Evolutionary conservation across 2,113 vertebrate genomes (phyloP).

Genomic region (Vombatus ursinus): DNA sequence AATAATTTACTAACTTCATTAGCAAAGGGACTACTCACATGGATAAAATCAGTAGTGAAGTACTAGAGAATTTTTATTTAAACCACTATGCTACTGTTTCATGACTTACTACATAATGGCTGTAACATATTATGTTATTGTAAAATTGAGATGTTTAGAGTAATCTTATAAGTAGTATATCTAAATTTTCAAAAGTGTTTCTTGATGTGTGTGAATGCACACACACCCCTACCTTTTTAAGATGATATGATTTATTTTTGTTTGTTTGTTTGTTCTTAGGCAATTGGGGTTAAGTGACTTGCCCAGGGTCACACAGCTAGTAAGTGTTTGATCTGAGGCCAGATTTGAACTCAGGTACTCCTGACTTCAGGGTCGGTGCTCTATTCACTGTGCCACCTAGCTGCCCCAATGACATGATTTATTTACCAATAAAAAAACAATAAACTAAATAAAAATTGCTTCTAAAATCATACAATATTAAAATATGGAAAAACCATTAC

Average conservation of each 20-base stretch:
- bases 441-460: background rate
- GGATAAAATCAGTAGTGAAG: background rate
- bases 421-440: background rate
- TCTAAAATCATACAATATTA: background rate
- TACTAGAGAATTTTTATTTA: background rate
- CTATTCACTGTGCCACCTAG: no score
- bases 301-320: no score
- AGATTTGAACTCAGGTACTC: no score
- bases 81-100: background rate
- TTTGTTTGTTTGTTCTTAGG: no score
- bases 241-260: no score
- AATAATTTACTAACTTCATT: background rate
- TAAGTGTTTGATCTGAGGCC: no score
- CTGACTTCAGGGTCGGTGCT: no score
- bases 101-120: background rate
- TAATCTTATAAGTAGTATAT: background rate
- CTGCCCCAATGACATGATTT: background rate
- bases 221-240: background rate
- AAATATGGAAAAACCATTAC: background rate
- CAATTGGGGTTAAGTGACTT: no score
- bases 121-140: background rate
- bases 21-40: background rate
- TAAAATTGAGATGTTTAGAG: background rate
- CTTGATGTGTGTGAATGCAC: background rate
- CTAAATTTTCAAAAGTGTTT: background rate